These are phyloP conservation scores for Pungitius pungitius DNA, from an alignment of 2,113 vertebrate species.

Conservation along the genomic window DNA sequence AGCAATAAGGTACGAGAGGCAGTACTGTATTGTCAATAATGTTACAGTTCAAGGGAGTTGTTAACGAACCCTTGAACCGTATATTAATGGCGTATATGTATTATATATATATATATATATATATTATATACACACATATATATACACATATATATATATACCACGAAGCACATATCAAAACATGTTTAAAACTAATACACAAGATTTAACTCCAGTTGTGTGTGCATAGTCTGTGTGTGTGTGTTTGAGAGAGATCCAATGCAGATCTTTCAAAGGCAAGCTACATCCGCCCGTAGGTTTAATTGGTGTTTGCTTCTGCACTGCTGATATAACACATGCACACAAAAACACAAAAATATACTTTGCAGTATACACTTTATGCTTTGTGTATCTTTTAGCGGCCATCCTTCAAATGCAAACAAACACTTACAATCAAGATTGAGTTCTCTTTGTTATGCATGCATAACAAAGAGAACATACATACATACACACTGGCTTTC, in stretches of 20 bases:
- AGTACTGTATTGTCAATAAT: too few relatives aligned
- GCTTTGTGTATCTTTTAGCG: neutral
- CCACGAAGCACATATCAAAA: too few relatives aligned
- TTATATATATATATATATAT: too few relatives aligned
- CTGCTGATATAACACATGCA: conserved; percentile 1
- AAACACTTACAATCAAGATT: neutral
- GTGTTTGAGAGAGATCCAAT: neutral
- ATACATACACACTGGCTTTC: conserved; percentile 11
- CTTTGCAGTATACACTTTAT: neutral
- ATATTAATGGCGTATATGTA: too few relatives aligned
- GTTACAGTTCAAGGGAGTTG: too few relatives aligned
- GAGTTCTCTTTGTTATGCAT: conserved; percentile 2
- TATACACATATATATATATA: too few relatives aligned
- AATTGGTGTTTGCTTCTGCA: conserved; percentile 40
- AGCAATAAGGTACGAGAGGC: too few relatives aligned
- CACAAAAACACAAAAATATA: conserved; percentile 15
- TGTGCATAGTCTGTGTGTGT: neutral
- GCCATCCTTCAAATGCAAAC: neutral
- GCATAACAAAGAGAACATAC: too few relatives aligned
- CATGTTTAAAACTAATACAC: neutral
- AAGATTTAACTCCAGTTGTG: neutral
- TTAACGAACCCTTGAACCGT: too few relatives aligned
- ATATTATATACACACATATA: too few relatives aligned
- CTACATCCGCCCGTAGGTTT: conserved; percentile 24
- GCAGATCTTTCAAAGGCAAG: neutral